Percentiles rank a stretch among this genome's conserved stretches.
phyloP scores from a whole-genome alignment of 2,888 invertebrate species.

The Scrobipalpa atriplicella region DNA sequence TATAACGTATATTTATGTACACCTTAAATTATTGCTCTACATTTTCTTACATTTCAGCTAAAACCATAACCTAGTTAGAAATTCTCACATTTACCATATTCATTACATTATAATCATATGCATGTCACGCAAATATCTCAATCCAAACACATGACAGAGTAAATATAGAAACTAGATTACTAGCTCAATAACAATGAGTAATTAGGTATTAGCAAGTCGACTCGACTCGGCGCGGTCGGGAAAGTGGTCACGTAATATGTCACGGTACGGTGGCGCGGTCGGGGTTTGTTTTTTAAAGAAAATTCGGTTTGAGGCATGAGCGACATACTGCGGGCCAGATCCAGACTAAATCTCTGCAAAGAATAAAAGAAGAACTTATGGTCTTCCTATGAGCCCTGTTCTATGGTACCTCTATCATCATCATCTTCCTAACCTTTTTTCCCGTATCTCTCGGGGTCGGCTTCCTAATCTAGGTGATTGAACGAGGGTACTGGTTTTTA shows the following conservation, averaged over 20 bases:
- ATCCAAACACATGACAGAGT: neutral
- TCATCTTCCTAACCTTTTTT: too few relatives aligned
- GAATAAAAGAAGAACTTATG: too few relatives aligned
- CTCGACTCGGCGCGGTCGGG: neutral
- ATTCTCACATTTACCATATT: neutral
- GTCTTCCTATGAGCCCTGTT: too few relatives aligned
- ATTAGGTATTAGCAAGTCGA: conserved; percentile 1
- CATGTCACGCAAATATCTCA: neutral
- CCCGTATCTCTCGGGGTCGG: too few relatives aligned
- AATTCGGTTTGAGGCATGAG: neutral
- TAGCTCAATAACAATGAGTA: neutral
- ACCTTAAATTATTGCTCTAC: too few relatives aligned
- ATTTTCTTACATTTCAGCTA: too few relatives aligned
- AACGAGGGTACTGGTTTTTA: too few relatives aligned
- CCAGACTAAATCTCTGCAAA: too few relatives aligned
- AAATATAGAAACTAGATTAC: neutral
- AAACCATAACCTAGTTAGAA: neutral
- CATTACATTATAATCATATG: neutral
- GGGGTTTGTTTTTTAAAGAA: conserved; percentile 1
- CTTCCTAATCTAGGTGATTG: too few relatives aligned
- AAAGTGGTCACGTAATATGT: neutral
- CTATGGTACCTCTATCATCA: too few relatives aligned
- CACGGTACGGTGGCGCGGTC: neutral
- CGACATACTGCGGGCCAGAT: neutral
- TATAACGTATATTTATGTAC: too few relatives aligned